Evolutionary conservation across 1,140 invertebrate species (phyloP).

Genomic region (Drosophila orosa): DNA sequence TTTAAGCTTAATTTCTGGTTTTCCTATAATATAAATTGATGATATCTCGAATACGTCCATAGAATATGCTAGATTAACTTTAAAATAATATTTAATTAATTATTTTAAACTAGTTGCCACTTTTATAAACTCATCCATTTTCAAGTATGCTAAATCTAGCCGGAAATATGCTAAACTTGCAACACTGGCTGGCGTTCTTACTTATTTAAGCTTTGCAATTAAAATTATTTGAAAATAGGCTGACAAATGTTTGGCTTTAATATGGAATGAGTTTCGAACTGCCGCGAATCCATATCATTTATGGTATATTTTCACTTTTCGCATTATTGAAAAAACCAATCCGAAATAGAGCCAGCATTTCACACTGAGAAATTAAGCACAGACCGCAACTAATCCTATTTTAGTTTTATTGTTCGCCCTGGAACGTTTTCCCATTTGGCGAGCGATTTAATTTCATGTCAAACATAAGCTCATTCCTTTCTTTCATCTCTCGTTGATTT

Average conservation of each 20-base stretch:
- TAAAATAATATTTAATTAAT: too few relatives aligned
- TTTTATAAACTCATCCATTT: too few relatives aligned
- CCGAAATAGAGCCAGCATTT: constrained; percentile 37
- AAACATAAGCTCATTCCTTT: constrained; percentile 59
- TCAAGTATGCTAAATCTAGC: too few relatives aligned
- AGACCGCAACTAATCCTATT: constrained; percentile 68
- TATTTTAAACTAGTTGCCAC: too few relatives aligned
- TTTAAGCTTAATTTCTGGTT: too few relatives aligned
- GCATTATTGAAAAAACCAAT: constrained; percentile 30
- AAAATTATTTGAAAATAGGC: constrained; percentile 9
- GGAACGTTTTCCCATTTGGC: constrained; percentile 45
- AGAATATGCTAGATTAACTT: too few relatives aligned
- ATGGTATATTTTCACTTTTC: constrained; percentile 52
- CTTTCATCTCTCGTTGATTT: constrained; percentile 22
- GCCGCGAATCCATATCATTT: constrained; percentile 7
- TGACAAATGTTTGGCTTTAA: constrained; percentile 33
- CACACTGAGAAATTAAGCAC: constrained; percentile 59
- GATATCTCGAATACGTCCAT: too few relatives aligned
- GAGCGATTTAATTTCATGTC: constrained; percentile 69
- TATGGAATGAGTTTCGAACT: background rate
- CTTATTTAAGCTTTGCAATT: constrained; percentile 1
- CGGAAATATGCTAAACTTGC: too few relatives aligned
- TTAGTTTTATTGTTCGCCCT: constrained; percentile 57
- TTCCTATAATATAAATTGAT: too few relatives aligned
- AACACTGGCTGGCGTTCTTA: too few relatives aligned